A percentile compares a stretch with the other conserved stretches of the same genome.
These are phyloP conservation scores for Crypturellus tataupa DNA, from an alignment of 2,797 vertebrate genomes.

Conservation along the genomic window DNA sequence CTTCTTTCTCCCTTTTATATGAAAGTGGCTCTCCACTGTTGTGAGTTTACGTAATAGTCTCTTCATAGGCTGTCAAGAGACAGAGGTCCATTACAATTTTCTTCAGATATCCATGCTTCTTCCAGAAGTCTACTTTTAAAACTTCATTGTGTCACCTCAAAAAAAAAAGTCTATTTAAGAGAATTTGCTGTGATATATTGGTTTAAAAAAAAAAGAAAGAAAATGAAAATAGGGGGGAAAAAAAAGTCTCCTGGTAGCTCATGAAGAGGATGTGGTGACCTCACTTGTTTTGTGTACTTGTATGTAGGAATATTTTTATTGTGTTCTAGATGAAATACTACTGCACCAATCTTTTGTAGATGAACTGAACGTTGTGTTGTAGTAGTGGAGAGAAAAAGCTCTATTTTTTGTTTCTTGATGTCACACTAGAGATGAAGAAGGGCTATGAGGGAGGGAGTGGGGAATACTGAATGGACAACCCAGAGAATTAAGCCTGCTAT, in stretches of 20 bases:
- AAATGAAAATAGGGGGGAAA: too few relatives aligned
- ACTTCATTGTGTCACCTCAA: slow-evolving; percentile 23
- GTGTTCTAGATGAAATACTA: slow-evolving; percentile 52
- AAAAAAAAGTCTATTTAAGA: slow-evolving; percentile 9
- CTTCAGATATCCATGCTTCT: slow-evolving; percentile 53
- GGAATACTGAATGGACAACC: background rate
- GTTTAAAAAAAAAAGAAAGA: background rate
- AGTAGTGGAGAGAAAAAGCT: slow-evolving; percentile 45
- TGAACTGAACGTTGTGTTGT: slow-evolving; percentile 41
- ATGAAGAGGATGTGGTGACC: slow-evolving; percentile 64
- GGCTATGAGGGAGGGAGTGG: background rate
- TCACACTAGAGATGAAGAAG: background rate
- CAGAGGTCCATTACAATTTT: slow-evolving; percentile 57
- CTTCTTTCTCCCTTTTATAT: background rate
- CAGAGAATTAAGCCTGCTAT: background rate
- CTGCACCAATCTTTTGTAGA: slow-evolving; percentile 47
- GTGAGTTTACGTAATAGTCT: slow-evolving; percentile 32
- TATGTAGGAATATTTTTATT: slow-evolving; percentile 49
- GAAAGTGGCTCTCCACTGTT: slow-evolving; percentile 62
- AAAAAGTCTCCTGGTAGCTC: slow-evolving; percentile 42
- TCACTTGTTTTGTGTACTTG: slow-evolving; percentile 60
- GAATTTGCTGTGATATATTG: background rate
- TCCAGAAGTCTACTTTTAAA: slow-evolving; percentile 12
- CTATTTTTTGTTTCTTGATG: slow-evolving; percentile 21
- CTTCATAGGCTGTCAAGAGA: slow-evolving; percentile 46